A percentile compares a stretch with the other conserved stretches of the same genome.
Conservation (phyloP, 2,113 vertebrate genomes). For the Noctilio leporinus region DNA sequence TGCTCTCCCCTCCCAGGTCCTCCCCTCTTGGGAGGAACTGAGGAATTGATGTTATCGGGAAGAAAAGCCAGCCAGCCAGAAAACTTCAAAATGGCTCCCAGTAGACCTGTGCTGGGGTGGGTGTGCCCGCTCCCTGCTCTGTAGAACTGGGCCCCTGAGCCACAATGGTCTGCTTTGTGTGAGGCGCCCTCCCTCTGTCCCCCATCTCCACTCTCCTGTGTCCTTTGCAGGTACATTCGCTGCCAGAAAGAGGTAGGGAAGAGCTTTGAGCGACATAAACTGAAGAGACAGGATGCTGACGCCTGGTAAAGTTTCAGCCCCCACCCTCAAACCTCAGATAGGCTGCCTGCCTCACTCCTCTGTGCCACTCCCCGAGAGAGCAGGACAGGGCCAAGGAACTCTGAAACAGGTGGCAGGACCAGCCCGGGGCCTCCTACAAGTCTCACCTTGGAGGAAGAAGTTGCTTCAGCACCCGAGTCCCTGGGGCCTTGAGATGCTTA, state of each 20-base stretch:
- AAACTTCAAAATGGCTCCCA: slow-evolving; percentile 19
- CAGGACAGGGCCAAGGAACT: neutral
- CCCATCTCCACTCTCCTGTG: neutral
- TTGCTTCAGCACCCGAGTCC: neutral
- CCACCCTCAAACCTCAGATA: neutral
- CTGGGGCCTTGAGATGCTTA: neutral
- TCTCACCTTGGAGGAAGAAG: neutral
- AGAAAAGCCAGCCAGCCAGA: slow-evolving; percentile 12
- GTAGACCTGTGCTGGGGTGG: neutral
- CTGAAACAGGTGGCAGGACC: neutral
- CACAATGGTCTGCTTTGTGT: neutral
- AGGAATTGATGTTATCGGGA: slow-evolving; percentile 49
- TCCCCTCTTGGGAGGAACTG: slow-evolving; percentile 31
- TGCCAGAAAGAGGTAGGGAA: slow-evolving; percentile 93
- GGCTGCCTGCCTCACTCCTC: neutral
- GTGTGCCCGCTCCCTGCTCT: neutral
- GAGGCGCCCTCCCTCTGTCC: neutral
- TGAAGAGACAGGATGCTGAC: slow-evolving; percentile 93
- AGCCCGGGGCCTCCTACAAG: neutral
- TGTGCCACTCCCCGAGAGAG: accelerated
- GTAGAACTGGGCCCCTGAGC: neutral
- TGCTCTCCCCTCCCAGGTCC: neutral
- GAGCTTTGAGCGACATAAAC: slow-evolving; percentile 93
- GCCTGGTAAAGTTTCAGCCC: slow-evolving; percentile 85
- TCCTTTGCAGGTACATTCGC: slow-evolving; percentile 89